These are phyloP conservation scores for Cygnus atratus DNA, from an alignment of 2,113 vertebrate species.

Conservation along the genomic window DNA sequence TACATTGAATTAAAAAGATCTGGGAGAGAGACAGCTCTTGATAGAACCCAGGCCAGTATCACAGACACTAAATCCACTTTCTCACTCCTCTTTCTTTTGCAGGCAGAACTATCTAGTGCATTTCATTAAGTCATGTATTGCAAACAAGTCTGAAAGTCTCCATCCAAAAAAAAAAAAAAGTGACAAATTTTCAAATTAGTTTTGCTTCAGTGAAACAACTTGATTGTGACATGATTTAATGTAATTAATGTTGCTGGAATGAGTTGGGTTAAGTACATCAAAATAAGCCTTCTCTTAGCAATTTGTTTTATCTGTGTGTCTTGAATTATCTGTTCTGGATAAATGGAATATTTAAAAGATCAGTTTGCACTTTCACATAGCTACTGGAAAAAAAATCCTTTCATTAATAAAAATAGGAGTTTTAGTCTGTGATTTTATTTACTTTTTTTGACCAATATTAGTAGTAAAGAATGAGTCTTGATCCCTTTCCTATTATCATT, in stretches of 20 bases:
- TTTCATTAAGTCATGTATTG: background rate
- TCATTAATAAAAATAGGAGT: background rate
- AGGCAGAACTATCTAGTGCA: background rate
- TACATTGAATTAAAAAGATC: background rate
- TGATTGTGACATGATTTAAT: conserved; percentile 23
- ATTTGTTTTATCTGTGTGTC: conserved; percentile 12
- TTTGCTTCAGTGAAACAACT: background rate
- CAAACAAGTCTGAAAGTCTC: background rate
- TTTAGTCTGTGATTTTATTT: background rate
- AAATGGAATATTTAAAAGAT: background rate
- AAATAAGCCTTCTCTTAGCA: too few relatives aligned
- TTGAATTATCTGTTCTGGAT: background rate
- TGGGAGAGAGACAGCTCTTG: background rate
- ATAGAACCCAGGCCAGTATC: background rate
- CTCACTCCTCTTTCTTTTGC: background rate
- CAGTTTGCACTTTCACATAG: background rate
- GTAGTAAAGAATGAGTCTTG: background rate
- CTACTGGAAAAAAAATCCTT: background rate
- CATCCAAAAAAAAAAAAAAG: background rate
- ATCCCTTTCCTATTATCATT: background rate
- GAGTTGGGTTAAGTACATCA: too few relatives aligned
- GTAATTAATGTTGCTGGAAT: background rate
- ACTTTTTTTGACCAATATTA: background rate
- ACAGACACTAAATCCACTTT: background rate
- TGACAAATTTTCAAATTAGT: background rate